Conservation (phyloP, 2,888 invertebrate species). For the Volucella zonaria region DNA sequence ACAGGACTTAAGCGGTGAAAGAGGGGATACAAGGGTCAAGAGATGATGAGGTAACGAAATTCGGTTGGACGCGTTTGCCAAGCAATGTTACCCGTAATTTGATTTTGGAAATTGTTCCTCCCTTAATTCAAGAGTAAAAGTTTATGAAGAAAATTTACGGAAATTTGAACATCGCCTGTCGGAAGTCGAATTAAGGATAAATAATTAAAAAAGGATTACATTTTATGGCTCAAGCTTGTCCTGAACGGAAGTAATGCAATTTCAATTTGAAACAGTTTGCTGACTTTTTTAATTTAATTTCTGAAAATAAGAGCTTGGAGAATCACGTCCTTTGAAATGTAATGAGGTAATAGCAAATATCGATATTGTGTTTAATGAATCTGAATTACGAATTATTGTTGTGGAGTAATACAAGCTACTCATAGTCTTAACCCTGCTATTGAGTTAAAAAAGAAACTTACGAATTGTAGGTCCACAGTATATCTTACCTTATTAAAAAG, state of each 20-base stretch:
- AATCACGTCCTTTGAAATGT: too few relatives aligned
- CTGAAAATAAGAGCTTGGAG: too few relatives aligned
- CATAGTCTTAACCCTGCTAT: too few relatives aligned
- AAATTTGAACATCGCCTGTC: conserved; percentile 46
- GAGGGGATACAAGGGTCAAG: conserved; percentile 27
- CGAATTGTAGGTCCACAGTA: too few relatives aligned
- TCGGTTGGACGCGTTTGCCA: conserved; percentile 19
- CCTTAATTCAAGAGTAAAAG: conserved; percentile 15
- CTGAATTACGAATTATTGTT: too few relatives aligned
- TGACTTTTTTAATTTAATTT: too few relatives aligned
- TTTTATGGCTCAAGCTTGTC: conserved; percentile 32
- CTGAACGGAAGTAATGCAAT: conserved; percentile 45
- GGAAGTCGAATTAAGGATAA: conserved; percentile 55
- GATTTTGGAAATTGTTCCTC: conserved; percentile 46
- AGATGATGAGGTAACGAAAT: conserved; percentile 23
- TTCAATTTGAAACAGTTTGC: conserved; percentile 9
- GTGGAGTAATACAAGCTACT: too few relatives aligned
- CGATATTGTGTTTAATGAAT: too few relatives aligned
- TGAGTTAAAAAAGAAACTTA: too few relatives aligned
- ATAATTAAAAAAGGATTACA: conserved; percentile 62
- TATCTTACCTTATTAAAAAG: too few relatives aligned
- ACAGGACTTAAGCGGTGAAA: conserved; percentile 26
- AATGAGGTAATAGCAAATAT: too few relatives aligned
- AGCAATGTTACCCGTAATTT: conserved; percentile 25
- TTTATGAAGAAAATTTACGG: conserved; percentile 40